Evolutionary conservation across 1,140 invertebrate genomes (phyloP).

Genomic region (Lysiphlebus fabarum): DNA sequence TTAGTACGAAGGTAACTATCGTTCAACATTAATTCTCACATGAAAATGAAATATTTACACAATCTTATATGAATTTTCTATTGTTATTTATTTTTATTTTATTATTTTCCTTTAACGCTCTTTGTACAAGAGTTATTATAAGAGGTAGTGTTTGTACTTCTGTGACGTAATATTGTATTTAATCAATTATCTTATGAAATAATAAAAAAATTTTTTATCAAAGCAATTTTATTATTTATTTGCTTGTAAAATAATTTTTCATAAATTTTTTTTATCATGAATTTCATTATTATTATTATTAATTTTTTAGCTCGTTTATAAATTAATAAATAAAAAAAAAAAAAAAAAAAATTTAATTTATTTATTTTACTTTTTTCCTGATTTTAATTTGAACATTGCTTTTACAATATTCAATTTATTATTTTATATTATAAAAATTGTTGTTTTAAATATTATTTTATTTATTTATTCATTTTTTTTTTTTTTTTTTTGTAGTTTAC

Average conservation of each 20-base stretch:
- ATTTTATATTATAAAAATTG: conserved; percentile 30
- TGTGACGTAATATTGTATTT: conserved; percentile 29
- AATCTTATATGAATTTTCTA: conserved; percentile 15
- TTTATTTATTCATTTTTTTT: too few species aligned
- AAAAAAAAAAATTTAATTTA: too few species aligned
- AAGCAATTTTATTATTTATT: conserved; percentile 2
- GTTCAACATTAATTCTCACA: background rate
- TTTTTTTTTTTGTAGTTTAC: conserved; percentile 21
- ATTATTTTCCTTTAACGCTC: conserved; percentile 38
- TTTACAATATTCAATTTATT: background rate
- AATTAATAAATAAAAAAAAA: too few species aligned
- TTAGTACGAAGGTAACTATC: conserved; percentile 20
- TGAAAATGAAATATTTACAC: conserved; percentile 12
- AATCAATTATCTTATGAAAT: conserved; percentile 33
- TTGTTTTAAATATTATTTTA: too few species aligned
- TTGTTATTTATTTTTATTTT: conserved; percentile 25
- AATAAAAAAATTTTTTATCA: conserved; percentile 32
- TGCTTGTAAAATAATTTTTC: conserved; percentile 24
- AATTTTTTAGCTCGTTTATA: background rate
- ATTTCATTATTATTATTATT: conserved; percentile 8
- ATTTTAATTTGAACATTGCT: conserved; percentile 2
- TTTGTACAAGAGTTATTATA: conserved; percentile 46
- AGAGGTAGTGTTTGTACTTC: conserved; percentile 55
- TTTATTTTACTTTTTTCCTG: background rate
- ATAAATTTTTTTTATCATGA: conserved; percentile 20